Conservation (phyloP, 2,888 invertebrate genomes). For the Anoncus sp. region DNA sequence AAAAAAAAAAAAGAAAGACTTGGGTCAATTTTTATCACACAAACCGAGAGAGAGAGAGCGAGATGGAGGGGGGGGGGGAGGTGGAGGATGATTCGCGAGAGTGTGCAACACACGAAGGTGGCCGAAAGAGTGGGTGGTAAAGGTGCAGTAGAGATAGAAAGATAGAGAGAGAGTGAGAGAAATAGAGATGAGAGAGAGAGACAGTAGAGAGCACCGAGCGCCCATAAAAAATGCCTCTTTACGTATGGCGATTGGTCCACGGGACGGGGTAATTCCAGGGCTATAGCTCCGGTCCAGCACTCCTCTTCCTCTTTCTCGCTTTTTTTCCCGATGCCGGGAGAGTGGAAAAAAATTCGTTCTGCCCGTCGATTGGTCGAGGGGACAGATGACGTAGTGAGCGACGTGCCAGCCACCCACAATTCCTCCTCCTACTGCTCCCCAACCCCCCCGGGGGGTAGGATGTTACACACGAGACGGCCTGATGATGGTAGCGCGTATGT, state of each 20-base stretch:
- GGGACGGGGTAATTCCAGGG: slow-evolving; percentile 82
- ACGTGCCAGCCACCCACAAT: slow-evolving; percentile 76
- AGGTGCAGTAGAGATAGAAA: slow-evolving; percentile 54
- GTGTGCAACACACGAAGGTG: slow-evolving; percentile 65
- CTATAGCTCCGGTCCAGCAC: slow-evolving; percentile 63
- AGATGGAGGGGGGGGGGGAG: slow-evolving; percentile 47
- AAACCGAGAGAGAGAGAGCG: slow-evolving; percentile 75
- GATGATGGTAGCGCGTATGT: slow-evolving; percentile 39
- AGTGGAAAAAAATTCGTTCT: slow-evolving; percentile 82
- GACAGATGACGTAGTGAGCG: slow-evolving; percentile 83
- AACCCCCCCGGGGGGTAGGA: slow-evolving; percentile 69
- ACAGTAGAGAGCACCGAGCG: slow-evolving; percentile 72
- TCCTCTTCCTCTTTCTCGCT: slow-evolving; percentile 72
- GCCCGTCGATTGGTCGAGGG: slow-evolving; percentile 83
- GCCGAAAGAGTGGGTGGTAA: slow-evolving; percentile 45
- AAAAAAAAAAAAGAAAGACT: slow-evolving; percentile 73
- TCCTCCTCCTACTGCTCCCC: slow-evolving; percentile 12
- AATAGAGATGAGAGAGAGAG: too few species aligned
- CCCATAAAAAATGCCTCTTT: slow-evolving; percentile 84
- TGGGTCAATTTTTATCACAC: slow-evolving; percentile 83
- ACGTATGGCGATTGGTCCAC: slow-evolving; percentile 83
- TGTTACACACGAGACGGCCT: slow-evolving; percentile 70
- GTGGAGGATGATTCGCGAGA: slow-evolving; percentile 68
- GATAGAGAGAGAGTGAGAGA: slow-evolving; percentile 39
- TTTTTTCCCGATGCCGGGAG: slow-evolving; percentile 70